Conservation (phyloP, 2,113 vertebrate species). For the Anguilla rostrata region DNA sequence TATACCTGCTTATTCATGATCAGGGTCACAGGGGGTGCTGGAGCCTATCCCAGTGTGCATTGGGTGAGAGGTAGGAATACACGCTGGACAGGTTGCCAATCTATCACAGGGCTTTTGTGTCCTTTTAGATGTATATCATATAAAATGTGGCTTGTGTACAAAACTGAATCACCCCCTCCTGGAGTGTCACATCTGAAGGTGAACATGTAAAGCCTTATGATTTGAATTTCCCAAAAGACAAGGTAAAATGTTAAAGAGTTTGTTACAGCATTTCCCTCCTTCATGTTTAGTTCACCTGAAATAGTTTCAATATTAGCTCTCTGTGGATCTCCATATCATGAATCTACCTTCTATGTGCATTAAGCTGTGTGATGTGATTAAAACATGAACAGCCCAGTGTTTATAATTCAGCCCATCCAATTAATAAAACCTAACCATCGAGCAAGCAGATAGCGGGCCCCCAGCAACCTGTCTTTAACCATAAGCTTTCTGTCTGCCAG, state of each 20-base stretch:
- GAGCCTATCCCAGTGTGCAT: too few relatives aligned
- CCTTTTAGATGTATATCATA: neutral
- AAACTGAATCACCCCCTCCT: conserved; percentile 10
- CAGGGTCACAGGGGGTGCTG: too few relatives aligned
- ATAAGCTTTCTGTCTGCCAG: too few relatives aligned
- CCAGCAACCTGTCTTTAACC: too few relatives aligned
- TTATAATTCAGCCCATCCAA: neutral
- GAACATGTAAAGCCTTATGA: neutral
- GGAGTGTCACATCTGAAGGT: conserved; percentile 16
- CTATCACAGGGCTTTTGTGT: neutral
- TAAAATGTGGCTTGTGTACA: neutral
- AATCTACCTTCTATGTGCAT: too few relatives aligned
- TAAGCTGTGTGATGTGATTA: too few relatives aligned
- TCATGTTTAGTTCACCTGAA: neutral
- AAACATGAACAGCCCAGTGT: too few relatives aligned
- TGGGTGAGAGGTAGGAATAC: too few relatives aligned
- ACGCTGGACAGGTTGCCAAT: too few relatives aligned
- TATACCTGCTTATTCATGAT: too few relatives aligned
- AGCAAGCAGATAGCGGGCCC: too few relatives aligned
- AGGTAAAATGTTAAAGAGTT: neutral
- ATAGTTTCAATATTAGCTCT: neutral
- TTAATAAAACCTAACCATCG: too few relatives aligned
- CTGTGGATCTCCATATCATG: neutral
- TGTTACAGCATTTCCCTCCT: neutral
- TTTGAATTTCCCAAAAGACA: neutral